Evolutionary conservation across 2,797 vertebrate species (phyloP).

Genomic region (Tokudaia tokunoshimensis): DNA sequence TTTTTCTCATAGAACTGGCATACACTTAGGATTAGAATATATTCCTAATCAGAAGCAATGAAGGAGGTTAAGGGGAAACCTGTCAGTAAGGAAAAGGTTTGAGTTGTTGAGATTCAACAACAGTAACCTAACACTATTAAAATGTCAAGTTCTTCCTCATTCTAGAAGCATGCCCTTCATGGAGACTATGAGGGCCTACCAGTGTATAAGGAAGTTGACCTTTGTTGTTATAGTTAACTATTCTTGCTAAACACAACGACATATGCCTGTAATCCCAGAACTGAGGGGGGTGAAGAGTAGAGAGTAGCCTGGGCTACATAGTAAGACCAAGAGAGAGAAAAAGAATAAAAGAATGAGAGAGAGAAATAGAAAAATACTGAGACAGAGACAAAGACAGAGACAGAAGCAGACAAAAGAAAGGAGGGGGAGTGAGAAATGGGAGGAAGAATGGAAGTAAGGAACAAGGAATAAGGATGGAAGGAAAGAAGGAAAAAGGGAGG

Average conservation of each 20-base stretch:
- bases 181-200: background rate
- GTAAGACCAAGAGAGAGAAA: background rate
- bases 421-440: background rate
- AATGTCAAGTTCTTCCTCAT: background rate
- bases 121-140: background rate
- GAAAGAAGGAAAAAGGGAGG: too few species aligned
- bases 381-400: background rate
- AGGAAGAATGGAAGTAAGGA: background rate
- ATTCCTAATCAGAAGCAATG: background rate
- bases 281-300: too few species aligned
- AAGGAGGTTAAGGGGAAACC: background rate
- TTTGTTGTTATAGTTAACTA: background rate
- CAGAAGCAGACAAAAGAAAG: background rate
- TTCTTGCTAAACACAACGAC: background rate
- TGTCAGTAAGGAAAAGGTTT: slow-evolving; percentile 17
- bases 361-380: too few species aligned
- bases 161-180: background rate
- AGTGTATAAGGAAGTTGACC: background rate
- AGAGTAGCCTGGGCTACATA: background rate
- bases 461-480: background rate
- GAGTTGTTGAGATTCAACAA: background rate
- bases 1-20: slow-evolving; percentile 7
- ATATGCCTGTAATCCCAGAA: background rate
- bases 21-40: slow-evolving; percentile 35
- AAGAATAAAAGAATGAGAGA: background rate